Percentiles rank a stretch among this genome's conserved stretches.
Evolutionary conservation across 2,888 invertebrate genomes (phyloP).

Genomic region (Schizotus pectinicornis): DNA sequence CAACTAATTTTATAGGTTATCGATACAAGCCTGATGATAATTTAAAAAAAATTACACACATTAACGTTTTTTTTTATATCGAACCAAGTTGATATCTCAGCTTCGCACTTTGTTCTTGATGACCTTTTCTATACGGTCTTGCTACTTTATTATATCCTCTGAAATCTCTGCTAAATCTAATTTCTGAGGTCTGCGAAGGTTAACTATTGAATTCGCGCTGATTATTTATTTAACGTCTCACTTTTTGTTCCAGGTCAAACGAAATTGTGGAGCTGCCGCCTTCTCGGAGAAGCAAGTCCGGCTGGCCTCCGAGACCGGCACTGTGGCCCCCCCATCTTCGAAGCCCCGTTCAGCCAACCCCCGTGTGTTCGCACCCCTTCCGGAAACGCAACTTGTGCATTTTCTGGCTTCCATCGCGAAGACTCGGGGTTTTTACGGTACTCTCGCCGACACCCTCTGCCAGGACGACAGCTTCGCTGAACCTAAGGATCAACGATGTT

Average conservation of each 20-base stretch:
- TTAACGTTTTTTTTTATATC: neutral
- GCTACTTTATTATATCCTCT: neutral
- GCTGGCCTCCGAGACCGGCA: constrained; percentile 39
- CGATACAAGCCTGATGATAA: too few relatives aligned
- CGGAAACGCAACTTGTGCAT: constrained; percentile 68
- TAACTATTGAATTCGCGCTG: too few relatives aligned
- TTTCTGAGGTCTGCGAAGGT: too few relatives aligned
- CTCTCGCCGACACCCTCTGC: constrained; percentile 81
- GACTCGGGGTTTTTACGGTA: constrained; percentile 83
- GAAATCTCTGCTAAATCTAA: too few relatives aligned
- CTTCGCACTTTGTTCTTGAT: neutral
- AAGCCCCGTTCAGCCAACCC: constrained; percentile 55
- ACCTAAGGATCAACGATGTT: constrained; percentile 73
- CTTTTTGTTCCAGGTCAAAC: constrained; percentile 60
- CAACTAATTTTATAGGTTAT: too few relatives aligned
- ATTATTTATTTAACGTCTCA: neutral
- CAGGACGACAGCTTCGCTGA: constrained; percentile 74
- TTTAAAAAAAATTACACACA: neutral
- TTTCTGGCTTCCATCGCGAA: constrained; percentile 70
- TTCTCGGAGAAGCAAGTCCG: constrained; percentile 48
- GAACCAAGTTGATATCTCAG: neutral
- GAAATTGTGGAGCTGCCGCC: constrained; percentile 60
- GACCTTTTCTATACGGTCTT: too few relatives aligned
- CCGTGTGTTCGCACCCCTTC: constrained; percentile 64
- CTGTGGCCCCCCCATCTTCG: constrained; percentile 44